Percentiles rank a stretch among this genome's conserved stretches.
Conservation (phyloP, 2,888 invertebrate genomes). For the Sarcophaga carnaria region DNA sequence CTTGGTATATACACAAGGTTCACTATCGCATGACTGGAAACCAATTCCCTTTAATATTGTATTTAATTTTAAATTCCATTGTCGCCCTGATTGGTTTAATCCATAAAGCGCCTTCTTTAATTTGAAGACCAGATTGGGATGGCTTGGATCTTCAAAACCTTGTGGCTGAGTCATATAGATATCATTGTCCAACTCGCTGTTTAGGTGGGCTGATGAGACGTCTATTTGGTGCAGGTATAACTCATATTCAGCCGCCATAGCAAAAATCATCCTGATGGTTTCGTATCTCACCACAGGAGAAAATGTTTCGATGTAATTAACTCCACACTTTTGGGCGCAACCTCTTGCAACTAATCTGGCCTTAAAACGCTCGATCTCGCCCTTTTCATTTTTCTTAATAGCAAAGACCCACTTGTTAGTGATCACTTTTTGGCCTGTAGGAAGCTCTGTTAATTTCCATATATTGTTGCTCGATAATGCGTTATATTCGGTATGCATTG, state of each 20-base stretch:
- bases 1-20: conserved; percentile 62
- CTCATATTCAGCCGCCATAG: conserved; percentile 2
- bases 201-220: conserved; percentile 26
- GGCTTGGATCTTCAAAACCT: conserved; percentile 45
- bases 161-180: conserved; percentile 69
- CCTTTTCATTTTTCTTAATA: too few relatives aligned
- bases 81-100: conserved; percentile 70
- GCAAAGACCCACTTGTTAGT: too few relatives aligned
- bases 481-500: too few relatives aligned
- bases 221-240: conserved; percentile 17
- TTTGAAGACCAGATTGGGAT: conserved; percentile 65
- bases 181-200: conserved; percentile 46
- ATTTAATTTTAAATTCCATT: conserved; percentile 69
- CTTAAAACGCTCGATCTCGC: too few relatives aligned
- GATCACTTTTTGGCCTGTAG: too few relatives aligned
- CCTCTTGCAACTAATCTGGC: too few relatives aligned
- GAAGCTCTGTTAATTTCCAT: too few relatives aligned
- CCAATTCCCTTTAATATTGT: conserved; percentile 56
- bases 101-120: conserved; percentile 71
- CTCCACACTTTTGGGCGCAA: too few relatives aligned
- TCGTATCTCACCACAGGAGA: too few relatives aligned
- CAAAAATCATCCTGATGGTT: conserved; percentile 10
- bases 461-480: too few relatives aligned
- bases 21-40: conserved; percentile 43
- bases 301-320: too few relatives aligned